phyloP scores from a whole-genome alignment of 2,113 vertebrate species.

The Hiodon tergisus region DNA sequence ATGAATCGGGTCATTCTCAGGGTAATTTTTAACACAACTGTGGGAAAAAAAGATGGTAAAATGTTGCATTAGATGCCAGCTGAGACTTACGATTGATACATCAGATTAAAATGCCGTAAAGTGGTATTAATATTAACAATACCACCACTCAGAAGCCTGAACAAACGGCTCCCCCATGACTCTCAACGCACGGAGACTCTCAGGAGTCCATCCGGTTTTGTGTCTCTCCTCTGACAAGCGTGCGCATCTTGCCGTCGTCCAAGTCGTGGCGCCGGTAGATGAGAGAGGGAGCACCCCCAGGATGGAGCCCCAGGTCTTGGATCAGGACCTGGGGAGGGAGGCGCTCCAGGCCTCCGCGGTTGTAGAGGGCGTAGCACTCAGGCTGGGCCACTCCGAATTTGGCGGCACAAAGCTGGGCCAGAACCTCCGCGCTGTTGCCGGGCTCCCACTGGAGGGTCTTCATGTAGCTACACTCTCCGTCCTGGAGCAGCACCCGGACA shows the following conservation, averaged over 20 bases:
- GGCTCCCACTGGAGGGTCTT: conserved; percentile 44
- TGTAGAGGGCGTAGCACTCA: conserved; percentile 36
- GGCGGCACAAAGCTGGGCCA: conserved; percentile 37
- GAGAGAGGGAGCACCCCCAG: conserved; percentile 31
- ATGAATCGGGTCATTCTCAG: too few species aligned
- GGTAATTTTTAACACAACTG: too few species aligned
- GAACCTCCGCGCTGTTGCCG: conserved; percentile 30
- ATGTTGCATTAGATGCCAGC: neutral
- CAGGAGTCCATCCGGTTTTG: conserved; percentile 33
- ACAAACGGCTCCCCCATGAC: neutral
- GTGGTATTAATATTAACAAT: neutral
- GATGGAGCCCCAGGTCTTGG: conserved; percentile 36
- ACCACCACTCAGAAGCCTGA: neutral
- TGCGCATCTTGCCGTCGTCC: conserved; percentile 32
- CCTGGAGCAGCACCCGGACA: conserved; percentile 44
- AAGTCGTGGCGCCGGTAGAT: conserved; percentile 38
- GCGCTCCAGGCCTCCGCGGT: conserved; percentile 21
- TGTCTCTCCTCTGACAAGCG: conserved; percentile 35
- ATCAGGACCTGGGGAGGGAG: conserved; percentile 32
- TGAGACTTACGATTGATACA: neutral
- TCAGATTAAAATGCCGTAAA: neutral
- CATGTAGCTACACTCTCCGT: conserved; percentile 36
- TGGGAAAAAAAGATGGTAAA: too few species aligned
- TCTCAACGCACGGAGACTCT: neutral
- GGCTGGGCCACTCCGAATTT: conserved; percentile 40